Percentiles rank a stretch among this genome's conserved stretches.
These are phyloP conservation scores for Apocheima hispidaria DNA, from an alignment of 2,888 invertebrate genomes.

Conservation along the genomic window DNA sequence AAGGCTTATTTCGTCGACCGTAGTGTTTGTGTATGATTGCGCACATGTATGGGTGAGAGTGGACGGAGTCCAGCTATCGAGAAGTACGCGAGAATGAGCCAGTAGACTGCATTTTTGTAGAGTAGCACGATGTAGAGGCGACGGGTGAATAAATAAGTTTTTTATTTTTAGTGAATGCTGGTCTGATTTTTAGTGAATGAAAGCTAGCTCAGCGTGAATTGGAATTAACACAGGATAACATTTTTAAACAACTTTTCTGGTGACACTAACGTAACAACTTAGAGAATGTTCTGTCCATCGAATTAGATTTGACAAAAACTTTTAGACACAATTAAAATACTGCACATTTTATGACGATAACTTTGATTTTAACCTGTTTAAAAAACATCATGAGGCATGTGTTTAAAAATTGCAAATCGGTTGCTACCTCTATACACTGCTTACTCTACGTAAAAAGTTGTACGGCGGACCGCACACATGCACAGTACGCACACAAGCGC, in stretches of 20 bases:
- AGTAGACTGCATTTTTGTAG: slow-evolving; percentile 65
- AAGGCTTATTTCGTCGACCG: slow-evolving; percentile 30
- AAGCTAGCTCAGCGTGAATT: slow-evolving; percentile 4
- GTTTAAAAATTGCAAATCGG: background rate
- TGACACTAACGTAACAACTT: too few species aligned
- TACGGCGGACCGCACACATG: slow-evolving; percentile 75
- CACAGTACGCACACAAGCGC: slow-evolving; percentile 64
- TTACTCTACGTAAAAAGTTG: slow-evolving; percentile 80
- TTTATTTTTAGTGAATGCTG: background rate
- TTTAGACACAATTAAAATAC: too few species aligned
- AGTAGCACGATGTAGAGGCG: slow-evolving; percentile 50
- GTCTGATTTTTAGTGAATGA: background rate
- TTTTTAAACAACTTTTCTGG: too few species aligned
- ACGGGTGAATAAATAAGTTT: slow-evolving; percentile 21
- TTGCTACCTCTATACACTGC: slow-evolving; percentile 59
- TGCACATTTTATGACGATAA: too few species aligned
- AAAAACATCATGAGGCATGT: background rate
- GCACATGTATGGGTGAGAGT: slow-evolving; percentile 70
- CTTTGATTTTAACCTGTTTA: too few species aligned
- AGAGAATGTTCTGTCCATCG: too few species aligned
- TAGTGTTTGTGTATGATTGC: slow-evolving; percentile 52
- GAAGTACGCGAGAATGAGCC: slow-evolving; percentile 72
- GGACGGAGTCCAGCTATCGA: slow-evolving; percentile 81
- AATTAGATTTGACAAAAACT: too few species aligned
- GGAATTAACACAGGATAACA: background rate